phyloP scores from a whole-genome alignment of 2,888 invertebrate genomes.

The Pseudococcus longispinus region DNA sequence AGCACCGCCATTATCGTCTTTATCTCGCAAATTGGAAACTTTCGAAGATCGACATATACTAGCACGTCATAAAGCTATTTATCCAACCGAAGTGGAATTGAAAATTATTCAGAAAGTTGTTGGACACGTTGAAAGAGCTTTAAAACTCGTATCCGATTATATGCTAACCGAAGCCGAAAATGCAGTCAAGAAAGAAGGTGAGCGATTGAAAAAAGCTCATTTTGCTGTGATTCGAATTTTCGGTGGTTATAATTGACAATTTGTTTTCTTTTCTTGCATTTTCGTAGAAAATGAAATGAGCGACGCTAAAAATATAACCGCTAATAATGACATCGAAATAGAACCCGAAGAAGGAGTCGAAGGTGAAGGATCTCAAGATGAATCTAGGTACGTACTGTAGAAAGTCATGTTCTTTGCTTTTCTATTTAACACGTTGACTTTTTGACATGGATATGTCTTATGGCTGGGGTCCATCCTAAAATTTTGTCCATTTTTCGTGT shows the following conservation, averaged over 20 bases:
- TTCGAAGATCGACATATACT: constrained; percentile 85
- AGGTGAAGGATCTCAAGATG: constrained; percentile 24
- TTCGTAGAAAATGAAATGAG: background rate
- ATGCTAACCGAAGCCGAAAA: constrained; percentile 66
- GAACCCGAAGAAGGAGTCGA: background rate
- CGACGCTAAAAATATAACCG: background rate
- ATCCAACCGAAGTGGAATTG: constrained; percentile 89
- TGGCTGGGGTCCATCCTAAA: too few relatives aligned
- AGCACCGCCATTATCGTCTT: background rate
- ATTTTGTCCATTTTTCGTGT: too few relatives aligned
- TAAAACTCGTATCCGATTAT: constrained; percentile 88
- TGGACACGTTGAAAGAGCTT: constrained; percentile 88
- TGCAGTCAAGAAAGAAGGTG: constrained; percentile 36
- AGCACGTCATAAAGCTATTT: constrained; percentile 90
- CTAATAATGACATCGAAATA: background rate
- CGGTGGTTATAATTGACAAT: background rate
- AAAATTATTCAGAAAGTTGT: constrained; percentile 90
- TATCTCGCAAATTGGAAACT: constrained; percentile 36
- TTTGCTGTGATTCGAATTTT: background rate
- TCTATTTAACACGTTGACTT: too few relatives aligned
- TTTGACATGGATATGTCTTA: background rate
- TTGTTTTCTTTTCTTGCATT: background rate
- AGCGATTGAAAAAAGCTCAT: background rate
- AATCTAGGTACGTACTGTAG: background rate
- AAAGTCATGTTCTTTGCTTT: too few relatives aligned